Evolutionary conservation across 1,140 invertebrate genomes (phyloP).

Genomic region (Trypoxylus dichotomus): DNA sequence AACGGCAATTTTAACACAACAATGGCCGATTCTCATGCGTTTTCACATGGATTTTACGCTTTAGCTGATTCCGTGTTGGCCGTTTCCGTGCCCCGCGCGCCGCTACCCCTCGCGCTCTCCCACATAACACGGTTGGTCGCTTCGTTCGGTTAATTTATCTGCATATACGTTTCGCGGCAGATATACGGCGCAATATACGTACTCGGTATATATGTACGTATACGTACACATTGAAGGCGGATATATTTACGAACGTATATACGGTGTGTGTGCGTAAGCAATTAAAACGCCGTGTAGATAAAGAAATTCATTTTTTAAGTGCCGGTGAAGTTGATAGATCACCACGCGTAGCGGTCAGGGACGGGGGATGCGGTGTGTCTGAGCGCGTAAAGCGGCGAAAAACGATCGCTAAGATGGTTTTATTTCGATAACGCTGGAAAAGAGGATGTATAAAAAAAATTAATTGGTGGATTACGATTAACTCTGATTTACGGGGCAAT

Average conservation of each 20-base stretch:
- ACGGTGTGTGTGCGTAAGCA: conserved; percentile 20
- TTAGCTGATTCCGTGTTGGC: neutral
- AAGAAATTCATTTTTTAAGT: conserved; percentile 20
- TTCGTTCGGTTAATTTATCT: conserved; percentile 12
- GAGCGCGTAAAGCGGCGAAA: neutral
- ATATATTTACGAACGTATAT: neutral
- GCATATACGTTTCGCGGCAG: neutral
- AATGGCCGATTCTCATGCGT: conserved; percentile 9
- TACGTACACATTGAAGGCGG: neutral
- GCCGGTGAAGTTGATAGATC: conserved; percentile 16
- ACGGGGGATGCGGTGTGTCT: neutral
- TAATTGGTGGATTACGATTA: too few species aligned
- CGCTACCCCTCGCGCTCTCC: neutral
- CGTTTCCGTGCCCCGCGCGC: neutral
- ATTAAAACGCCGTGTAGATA: conserved; percentile 17
- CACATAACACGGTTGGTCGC: conserved; percentile 5
- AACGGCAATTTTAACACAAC: conserved; percentile 3
- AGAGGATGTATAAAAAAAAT: neutral
- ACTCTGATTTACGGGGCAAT: too few species aligned
- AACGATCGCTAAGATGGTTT: neutral
- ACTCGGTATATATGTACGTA: neutral
- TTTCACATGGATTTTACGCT: conserved; percentile 13
- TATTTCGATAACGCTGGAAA: neutral
- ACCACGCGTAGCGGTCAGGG: neutral
- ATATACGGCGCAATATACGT: neutral